Base-by-base conservation (phyloP, 1,140 invertebrate genomes). In the Bacillus rossius region DNA sequence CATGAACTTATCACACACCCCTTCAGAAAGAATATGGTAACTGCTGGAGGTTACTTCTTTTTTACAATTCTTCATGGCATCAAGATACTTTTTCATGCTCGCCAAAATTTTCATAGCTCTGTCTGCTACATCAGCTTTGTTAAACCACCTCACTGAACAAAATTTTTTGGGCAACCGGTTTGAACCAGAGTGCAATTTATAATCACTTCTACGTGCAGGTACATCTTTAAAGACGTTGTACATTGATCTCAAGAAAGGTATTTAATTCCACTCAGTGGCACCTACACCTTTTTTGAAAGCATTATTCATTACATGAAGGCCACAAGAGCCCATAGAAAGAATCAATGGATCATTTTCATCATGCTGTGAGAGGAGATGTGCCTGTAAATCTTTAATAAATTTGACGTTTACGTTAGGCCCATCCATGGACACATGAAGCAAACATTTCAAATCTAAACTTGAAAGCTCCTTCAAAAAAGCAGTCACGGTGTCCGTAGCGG, bases 211-310 rank as follows among this genome's bases (percentile, higher is more conserved):
- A 19, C 64, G 51, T n/a, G 64, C 55, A 26, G 66, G 66, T 14
- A 57, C 25, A 43, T 63, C 43, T 45, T 60, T 65, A 23, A 61
- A 65, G 40, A 64, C 38, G 60, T 52, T 59, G 61, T 52, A 57
- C 19, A 59, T 41, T 1, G 61, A 34, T 56, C 55, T 58, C 49
- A 65, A 59, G 51, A 65, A 68, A 8, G 45, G 16, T 4, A 57
- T 49, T 8, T 67, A 38, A 8, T 60, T 48, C 64, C 65, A 69
- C 0, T 55, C 37, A 16, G 61, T 62, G 38, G 55, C 47, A 4
- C 48, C 41, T n/a, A 67, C 55, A 2, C 59, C 63, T 26, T 59
- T 60, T 61, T 69, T 67, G 25, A 69, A 69, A 8, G 63, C 52
- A 13, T 52, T 42, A 48, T 69, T 59, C 2, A 69, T 23, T 7